Conservation (phyloP, 2,113 vertebrate species). For the Steatornis caripensis region DNA sequence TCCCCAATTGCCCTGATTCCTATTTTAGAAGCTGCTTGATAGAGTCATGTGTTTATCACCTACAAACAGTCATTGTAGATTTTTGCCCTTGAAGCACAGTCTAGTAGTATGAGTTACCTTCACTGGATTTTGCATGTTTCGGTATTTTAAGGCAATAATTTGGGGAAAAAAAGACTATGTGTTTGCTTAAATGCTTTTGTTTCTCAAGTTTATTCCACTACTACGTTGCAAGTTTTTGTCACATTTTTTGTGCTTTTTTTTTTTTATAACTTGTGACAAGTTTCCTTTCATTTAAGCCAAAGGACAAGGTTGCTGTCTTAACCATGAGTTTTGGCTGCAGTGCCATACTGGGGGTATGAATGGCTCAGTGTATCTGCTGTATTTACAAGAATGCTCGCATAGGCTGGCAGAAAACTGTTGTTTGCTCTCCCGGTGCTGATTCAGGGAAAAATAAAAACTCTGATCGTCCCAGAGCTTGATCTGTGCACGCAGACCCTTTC, state of each 20-base stretch:
- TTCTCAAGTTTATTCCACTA: neutral
- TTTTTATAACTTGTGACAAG: neutral
- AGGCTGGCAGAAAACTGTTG: slow-evolving; percentile 22
- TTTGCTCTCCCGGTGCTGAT: slow-evolving; percentile 20
- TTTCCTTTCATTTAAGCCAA: neutral
- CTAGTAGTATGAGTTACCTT: neutral
- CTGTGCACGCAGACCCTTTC: fast-evolving
- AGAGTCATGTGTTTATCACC: neutral
- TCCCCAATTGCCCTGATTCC: neutral
- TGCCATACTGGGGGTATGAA: neutral
- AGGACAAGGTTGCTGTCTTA: slow-evolving; percentile 21
- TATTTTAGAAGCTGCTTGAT: neutral
- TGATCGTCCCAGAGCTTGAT: neutral
- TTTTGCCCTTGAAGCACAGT: neutral
- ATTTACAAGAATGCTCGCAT: slow-evolving; percentile 15
- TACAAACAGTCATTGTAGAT: neutral
- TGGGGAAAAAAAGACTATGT: fast-evolving
- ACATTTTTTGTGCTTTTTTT: neutral
- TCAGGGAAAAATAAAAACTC: neutral
- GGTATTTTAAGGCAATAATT: neutral
- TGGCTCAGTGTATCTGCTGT: slow-evolving; percentile 40
- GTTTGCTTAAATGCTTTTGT: neutral
- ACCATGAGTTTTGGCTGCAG: slow-evolving; percentile 10
- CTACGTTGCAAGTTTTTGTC: neutral
- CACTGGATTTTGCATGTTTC: neutral